phyloP scores from a whole-genome alignment of 2,113 vertebrate genomes.

The Mesoclemmys tuberculata region DNA sequence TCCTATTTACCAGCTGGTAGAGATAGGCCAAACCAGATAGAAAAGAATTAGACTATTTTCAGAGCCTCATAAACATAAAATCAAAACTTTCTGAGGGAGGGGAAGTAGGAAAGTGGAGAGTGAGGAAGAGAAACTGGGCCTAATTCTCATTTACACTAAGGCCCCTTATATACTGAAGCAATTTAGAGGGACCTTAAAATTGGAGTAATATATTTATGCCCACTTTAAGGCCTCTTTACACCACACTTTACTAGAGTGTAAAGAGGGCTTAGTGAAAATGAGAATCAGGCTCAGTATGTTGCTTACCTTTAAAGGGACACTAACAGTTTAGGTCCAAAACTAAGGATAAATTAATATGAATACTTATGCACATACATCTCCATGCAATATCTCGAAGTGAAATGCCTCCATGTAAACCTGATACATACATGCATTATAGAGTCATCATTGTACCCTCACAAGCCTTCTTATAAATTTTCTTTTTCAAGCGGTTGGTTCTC shows the following conservation, averaged over 20 bases:
- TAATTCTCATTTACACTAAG: background rate
- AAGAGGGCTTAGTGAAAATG: background rate
- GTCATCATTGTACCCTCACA: background rate
- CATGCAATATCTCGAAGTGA: background rate
- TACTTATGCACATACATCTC: background rate
- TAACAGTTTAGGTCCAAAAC: background rate
- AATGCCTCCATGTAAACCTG: background rate
- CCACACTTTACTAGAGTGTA: background rate
- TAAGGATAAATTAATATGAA: background rate
- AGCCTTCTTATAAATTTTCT: background rate
- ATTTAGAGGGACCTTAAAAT: slow-evolving; percentile 25
- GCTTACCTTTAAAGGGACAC: slow-evolving; percentile 21
- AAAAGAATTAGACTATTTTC: slow-evolving; percentile 84
- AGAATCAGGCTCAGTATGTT: background rate
- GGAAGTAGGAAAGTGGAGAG: background rate
- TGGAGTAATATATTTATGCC: background rate
- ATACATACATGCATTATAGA: background rate
- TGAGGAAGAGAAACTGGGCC: background rate
- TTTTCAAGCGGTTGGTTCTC: background rate
- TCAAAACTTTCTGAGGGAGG: slow-evolving; percentile 62
- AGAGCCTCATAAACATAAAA: slow-evolving; percentile 78
- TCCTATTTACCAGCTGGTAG: slow-evolving; percentile 90
- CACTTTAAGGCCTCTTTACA: slow-evolving; percentile 4
- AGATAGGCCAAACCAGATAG: slow-evolving; percentile 84
- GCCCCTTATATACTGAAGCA: background rate